Evolutionary conservation across 2,797 vertebrate species (phyloP), one percentile per base, ranked within the genome.

Genomic region (Poeciliopsis paucimaculata): DNA sequence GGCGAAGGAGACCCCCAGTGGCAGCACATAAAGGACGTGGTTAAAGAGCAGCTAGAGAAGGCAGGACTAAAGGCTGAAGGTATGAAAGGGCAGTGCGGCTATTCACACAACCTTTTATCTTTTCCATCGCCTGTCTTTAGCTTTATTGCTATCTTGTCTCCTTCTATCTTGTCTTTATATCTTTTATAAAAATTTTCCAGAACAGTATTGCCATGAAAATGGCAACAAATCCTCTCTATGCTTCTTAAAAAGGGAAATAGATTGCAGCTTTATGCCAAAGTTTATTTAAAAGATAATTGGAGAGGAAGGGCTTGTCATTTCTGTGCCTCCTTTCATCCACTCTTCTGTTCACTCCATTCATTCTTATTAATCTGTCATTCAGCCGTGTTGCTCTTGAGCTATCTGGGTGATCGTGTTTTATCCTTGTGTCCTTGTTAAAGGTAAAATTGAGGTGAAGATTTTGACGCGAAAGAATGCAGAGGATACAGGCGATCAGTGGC

Each of bases 1-100:
- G 96, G 95, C 81, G 95, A 96, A 95, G 97, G 96, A 89, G 96
- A 97, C 89, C 96, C 97, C 76, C 97, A 97, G 93, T 96, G 97
- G 96, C 96, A 95, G 93, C 97, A 97, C 93, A 97, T 98, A 94
- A 97, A 98, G 95, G 97, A 96, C 91, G 96, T 98, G 95, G 97
- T 98, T 93, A 97, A 96, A 95, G 97, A 98, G 72, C 96, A 98
- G 96, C 96, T 99, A 97, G 97, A 98, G 95, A 98, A 96, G 95
- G 98, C 98, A 92, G 98, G 98, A 93, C 97, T 98, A 95, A 96
- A 97, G 85, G 97, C 97, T 10, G 96, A 98, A 98, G 98, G 98
- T 98, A 97, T 94, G 90, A 92, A 88, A 87, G 93, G 86, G 85
- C 76, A 75, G 88, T 85, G 81, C 85, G 51, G 12, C 84, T 82